Evolutionary conservation across 2,113 vertebrate genomes (phyloP), one percentile per base, ranked within the genome.

Genomic region (Brienomyrus brachyistius): DNA sequence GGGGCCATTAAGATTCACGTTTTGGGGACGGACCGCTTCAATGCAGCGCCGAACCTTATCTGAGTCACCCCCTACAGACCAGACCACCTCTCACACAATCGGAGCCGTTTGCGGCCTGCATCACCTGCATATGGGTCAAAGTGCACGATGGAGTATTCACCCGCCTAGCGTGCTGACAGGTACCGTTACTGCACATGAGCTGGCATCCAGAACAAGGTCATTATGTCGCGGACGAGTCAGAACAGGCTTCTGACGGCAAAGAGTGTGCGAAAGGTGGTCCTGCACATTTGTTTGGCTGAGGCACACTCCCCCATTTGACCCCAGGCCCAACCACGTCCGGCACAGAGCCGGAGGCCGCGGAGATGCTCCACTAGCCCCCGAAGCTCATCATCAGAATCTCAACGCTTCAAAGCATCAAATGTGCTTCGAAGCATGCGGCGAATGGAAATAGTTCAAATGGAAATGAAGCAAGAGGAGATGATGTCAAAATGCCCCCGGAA

Each of bases 401-500:
- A 84, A 19, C 54, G 31, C 50, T 54, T 54, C 51, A 23, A 87
- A 54, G 85, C 51, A 86, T 86, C 83, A 51, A 50, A 27, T 23
- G 5, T 51, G 45, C 83, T 87, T 82, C 50, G 31, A 89, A 56
- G 50, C 88, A 21, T 89, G 48, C 19, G 31, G 70, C 31, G 31
- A 82, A 82, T 51, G 77, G 80, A 77, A 62, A 40, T 45, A 31
- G 82, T n/a, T 89, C 48, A 45, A 84, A 89, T 83, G 0, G 62
- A 89, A 89, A 89, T 84, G 83, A 84, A 35, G 89, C 80, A 62
- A 84, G 52, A 62, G 54, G 89, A 54, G 83, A 85, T 66, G 62
- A 84, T 52, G 80, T 62, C 3, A 2, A 66, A 89, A 85, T 47
- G 89, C 74, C 9, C 82, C 77, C 10, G n/a, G 82, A 23, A 31